Evolutionary conservation across 1,140 invertebrate genomes (phyloP), one percentile per base, ranked within the genome.

Genomic region (Drosophila biarmipes): DNA sequence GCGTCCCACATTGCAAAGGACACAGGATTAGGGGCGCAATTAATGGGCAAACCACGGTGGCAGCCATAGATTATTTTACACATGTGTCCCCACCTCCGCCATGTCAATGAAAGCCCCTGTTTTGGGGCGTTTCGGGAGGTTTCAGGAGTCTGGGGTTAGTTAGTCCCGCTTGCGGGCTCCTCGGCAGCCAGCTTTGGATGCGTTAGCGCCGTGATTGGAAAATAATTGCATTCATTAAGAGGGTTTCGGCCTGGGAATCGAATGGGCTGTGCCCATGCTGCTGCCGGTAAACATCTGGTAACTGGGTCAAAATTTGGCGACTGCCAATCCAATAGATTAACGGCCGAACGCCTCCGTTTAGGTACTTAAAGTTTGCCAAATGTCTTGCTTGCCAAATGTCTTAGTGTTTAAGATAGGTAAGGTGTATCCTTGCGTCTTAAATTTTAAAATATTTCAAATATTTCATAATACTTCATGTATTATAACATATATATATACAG

Each of bases 221-320:
- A 79, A 64, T 87, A 89, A 89, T 87, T 87, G 62, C 82, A 78
- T 76, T 82, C 59, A 79, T 87, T 86, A 82, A 51, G 42, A 40
- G 27, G 59, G 58, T 66, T 62, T 45, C 29, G 40, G 37, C 34
- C 35, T 24, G 42, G 34, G n/a, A 15, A 17, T 24, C 24, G 24
- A 24, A 24, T 24, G 24, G 24, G 24, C 24, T 35, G 24, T 34
- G 15, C 12, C 46, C 63, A 52, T 12, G 42, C 27, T 27, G 51
- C 21, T 29, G 8, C 34, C 29, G 51, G 43, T 62, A 43, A 57
- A 40, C 38, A 54, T 37, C 59, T 58, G 58, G 34, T 61, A 63
- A 81, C 53, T 75, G 56, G 64, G 56, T 71, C 80, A 75, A 45
- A 48, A 66, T 69, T 57, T 31, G 46, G 43, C 45, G 17, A 43